A percentile compares a stretch with the other conserved stretches of the same genome.
phyloP scores from a whole-genome alignment of 2,888 invertebrate species.

The Chaetoderma sp. region DNA sequence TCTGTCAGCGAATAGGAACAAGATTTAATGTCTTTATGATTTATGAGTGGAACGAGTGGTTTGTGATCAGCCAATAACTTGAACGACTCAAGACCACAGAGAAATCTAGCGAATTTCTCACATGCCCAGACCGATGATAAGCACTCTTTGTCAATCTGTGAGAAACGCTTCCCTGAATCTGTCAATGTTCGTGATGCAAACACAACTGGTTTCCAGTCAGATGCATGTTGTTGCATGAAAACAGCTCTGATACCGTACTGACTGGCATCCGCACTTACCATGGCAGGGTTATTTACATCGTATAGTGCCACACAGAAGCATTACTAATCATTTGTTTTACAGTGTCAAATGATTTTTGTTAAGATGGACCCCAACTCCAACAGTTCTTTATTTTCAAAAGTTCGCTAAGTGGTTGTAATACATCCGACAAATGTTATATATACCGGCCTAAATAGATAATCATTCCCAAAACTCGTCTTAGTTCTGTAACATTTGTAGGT shows the following conservation, averaged over 20 bases:
- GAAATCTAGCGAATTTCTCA: constrained; percentile 31
- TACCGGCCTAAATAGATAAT: constrained; percentile 21
- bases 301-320: constrained; percentile 34
- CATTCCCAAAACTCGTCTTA: constrained; percentile 34
- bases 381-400: constrained; percentile 22
- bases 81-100: constrained; percentile 16
- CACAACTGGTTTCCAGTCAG: constrained; percentile 34
- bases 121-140: constrained; percentile 37
- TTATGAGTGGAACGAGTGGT: constrained; percentile 29
- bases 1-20: constrained; percentile 23
- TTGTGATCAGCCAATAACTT: constrained; percentile 29
- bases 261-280: constrained; percentile 41
- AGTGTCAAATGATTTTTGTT: constrained; percentile 31
- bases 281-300: constrained; percentile 32
- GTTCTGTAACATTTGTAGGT: constrained; percentile 23
- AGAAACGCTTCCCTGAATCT: constrained; percentile 30
- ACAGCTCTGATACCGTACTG: constrained; percentile 41
- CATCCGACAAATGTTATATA: not conserved
- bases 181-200: constrained; percentile 41
- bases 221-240: constrained; percentile 29
- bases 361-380: constrained; percentile 31
- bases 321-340: constrained; percentile 31
- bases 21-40: constrained; percentile 14
- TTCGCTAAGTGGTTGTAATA: constrained; percentile 26
- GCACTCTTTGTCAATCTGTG: constrained; percentile 14